A percentile compares a stretch with the other conserved stretches of the same genome.
Evolutionary conservation across 2,888 invertebrate genomes (phyloP).

Genomic region (Oasisia sp.): DNA sequence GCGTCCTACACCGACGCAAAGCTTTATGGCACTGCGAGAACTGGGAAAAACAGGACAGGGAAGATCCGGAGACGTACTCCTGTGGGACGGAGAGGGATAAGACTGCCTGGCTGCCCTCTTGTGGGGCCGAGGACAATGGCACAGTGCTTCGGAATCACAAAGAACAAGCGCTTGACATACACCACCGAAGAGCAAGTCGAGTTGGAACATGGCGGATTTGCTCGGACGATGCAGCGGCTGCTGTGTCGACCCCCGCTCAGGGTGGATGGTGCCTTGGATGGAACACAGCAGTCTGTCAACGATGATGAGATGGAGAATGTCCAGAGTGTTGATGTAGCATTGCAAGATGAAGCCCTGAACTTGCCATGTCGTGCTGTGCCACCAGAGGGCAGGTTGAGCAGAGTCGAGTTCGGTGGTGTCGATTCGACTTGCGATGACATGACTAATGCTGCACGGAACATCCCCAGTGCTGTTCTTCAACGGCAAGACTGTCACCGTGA

Average conservation of each 20-base stretch:
- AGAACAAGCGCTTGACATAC: conserved; percentile 22
- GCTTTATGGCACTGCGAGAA: background rate
- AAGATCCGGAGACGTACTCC: background rate
- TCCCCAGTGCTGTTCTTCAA: background rate
- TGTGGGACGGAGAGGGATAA: background rate
- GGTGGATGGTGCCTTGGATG: background rate
- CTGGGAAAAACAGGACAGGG: background rate
- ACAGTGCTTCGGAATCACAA: conserved; percentile 24
- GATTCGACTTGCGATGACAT: background rate
- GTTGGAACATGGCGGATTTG: background rate
- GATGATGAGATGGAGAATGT: background rate
- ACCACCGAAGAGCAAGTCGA: conserved; percentile 23
- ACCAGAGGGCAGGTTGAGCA: background rate
- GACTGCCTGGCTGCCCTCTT: background rate
- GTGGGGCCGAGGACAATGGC: background rate
- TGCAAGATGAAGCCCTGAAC: background rate
- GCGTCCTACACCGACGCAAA: background rate
- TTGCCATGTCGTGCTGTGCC: background rate
- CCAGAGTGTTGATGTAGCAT: background rate
- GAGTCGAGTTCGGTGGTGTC: background rate
- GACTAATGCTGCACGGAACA: background rate
- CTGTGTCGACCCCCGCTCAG: background rate
- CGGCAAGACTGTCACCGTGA: background rate
- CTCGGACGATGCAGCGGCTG: background rate
- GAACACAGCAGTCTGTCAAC: background rate